Evolutionary conservation across 2,797 vertebrate species (phyloP).

Genomic region (Poecilia wingei): DNA sequence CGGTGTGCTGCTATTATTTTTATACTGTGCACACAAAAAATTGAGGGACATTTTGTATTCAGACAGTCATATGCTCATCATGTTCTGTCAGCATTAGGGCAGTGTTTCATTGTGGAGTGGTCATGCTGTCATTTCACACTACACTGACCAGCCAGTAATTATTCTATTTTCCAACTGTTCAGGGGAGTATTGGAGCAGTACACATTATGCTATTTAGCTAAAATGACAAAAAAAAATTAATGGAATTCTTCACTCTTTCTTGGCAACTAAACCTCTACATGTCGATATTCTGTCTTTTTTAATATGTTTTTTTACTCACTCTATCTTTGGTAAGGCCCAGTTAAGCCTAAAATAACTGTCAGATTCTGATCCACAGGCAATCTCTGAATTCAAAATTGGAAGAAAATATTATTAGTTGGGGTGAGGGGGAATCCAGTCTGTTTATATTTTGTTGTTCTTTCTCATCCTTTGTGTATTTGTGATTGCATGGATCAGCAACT

Average conservation of each 20-base stretch:
- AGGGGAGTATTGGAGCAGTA: constrained; percentile 10
- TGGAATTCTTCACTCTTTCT: not conserved
- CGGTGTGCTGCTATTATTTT: constrained; percentile 50
- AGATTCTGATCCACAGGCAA: too few species aligned
- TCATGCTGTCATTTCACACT: constrained; percentile 79
- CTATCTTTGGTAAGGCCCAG: too few species aligned
- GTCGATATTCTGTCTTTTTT: not conserved
- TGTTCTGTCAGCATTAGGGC: constrained; percentile 72
- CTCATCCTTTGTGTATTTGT: not conserved
- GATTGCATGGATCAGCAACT: not conserved
- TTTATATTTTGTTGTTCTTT: not conserved
- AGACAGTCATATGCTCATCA: constrained; percentile 59
- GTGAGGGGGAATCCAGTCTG: not conserved
- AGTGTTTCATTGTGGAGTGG: constrained; percentile 71
- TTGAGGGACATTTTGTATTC: constrained; percentile 66
- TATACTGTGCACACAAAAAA: not conserved
- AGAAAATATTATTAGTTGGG: too few species aligned
- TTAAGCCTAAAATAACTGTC: too few species aligned
- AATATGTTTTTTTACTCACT: not conserved
- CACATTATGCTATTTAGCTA: constrained; percentile 32
- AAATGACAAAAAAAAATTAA: not conserved
- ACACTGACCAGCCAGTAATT: constrained; percentile 76
- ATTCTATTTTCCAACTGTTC: constrained; percentile 70
- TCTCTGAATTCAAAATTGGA: too few species aligned
- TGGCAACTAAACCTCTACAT: constrained; percentile 2